These are phyloP conservation scores for Actinia tenebrosa DNA, from an alignment of 64 coral and sea anemone genomes.

Conservation along the genomic window DNA sequence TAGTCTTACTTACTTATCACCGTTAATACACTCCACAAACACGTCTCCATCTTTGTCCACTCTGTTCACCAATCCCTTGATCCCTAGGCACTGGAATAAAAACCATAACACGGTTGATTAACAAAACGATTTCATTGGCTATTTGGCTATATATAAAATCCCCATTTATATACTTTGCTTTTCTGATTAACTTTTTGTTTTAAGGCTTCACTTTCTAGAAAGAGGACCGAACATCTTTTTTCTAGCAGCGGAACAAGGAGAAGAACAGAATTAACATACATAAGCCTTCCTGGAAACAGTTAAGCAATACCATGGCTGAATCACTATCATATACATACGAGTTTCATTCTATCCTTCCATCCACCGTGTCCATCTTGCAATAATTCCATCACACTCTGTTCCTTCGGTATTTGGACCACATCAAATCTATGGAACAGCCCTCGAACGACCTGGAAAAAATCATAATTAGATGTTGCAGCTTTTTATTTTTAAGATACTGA, in stretches of 20 bases:
- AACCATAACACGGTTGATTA: background rate
- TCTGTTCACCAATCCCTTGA: background rate
- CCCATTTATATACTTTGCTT: too few relatives aligned
- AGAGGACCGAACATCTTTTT: too few relatives aligned
- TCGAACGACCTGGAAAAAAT: background rate
- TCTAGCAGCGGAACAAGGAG: too few relatives aligned
- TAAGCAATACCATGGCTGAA: too few relatives aligned
- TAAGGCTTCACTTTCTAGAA: too few relatives aligned
- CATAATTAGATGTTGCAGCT: background rate
- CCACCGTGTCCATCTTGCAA: background rate
- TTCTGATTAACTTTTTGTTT: too few relatives aligned
- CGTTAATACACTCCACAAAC: slow-evolving; percentile 4
- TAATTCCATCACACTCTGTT: background rate
- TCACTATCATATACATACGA: background rate
- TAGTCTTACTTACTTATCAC: background rate
- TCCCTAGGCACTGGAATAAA: background rate
- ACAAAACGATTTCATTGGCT: too few relatives aligned
- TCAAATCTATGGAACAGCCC: background rate
- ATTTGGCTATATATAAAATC: background rate
- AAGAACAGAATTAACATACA: too few relatives aligned
- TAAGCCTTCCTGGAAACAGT: too few relatives aligned
- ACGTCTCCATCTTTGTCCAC: slow-evolving; percentile 16
- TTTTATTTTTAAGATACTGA: background rate
- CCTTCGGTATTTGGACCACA: slow-evolving; percentile 7
- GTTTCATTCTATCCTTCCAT: slow-evolving; percentile 5